A percentile compares a stretch with the other conserved stretches of the same genome.
These are phyloP conservation scores for Torymus auratus DNA, from an alignment of 2,888 invertebrate species.

Conservation along the genomic window DNA sequence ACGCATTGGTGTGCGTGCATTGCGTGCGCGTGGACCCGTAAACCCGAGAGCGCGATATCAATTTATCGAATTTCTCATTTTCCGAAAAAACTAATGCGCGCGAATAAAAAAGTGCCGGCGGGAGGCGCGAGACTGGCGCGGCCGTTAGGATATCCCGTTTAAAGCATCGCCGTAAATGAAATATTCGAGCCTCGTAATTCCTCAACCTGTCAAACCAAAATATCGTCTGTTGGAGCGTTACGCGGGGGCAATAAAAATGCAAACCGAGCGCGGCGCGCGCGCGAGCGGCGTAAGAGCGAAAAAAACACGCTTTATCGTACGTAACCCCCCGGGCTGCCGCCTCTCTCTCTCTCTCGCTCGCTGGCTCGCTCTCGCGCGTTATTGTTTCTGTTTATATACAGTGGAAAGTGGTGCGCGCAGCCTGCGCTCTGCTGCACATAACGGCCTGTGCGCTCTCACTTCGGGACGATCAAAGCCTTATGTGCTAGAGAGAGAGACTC, in stretches of 20 bases:
- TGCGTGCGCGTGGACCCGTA: background rate
- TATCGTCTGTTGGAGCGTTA: slow-evolving; percentile 41
- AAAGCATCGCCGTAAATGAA: slow-evolving; percentile 45
- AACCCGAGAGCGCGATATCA: slow-evolving; percentile 13
- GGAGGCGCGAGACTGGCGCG: slow-evolving; percentile 1
- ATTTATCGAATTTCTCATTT: slow-evolving; percentile 37
- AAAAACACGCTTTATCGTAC: slow-evolving; percentile 44
- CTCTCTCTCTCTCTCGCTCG: slow-evolving; percentile 10
- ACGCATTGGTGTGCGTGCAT: no score
- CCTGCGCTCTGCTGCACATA: slow-evolving; percentile 24
- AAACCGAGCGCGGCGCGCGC: slow-evolving; percentile 35
- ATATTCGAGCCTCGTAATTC: slow-evolving; percentile 51
- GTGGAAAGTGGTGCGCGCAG: slow-evolving; percentile 4
- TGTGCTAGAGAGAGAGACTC: background rate
- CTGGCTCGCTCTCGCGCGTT: slow-evolving; percentile 12
- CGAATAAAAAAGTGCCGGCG: background rate
- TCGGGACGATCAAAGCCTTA: slow-evolving; percentile 44
- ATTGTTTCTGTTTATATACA: slow-evolving; percentile 47
- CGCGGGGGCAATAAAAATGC: slow-evolving; percentile 47
- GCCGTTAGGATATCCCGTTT: slow-evolving; percentile 32
- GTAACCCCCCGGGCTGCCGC: slow-evolving; percentile 9
- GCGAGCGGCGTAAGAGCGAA: background rate
- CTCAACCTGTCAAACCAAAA: slow-evolving; percentile 48
- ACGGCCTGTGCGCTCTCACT: slow-evolving; percentile 21
- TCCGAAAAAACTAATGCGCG: slow-evolving; percentile 25